Evolutionary conservation across 2,113 vertebrate genomes (phyloP).

Genomic region (Rhinogobius similis): DNA sequence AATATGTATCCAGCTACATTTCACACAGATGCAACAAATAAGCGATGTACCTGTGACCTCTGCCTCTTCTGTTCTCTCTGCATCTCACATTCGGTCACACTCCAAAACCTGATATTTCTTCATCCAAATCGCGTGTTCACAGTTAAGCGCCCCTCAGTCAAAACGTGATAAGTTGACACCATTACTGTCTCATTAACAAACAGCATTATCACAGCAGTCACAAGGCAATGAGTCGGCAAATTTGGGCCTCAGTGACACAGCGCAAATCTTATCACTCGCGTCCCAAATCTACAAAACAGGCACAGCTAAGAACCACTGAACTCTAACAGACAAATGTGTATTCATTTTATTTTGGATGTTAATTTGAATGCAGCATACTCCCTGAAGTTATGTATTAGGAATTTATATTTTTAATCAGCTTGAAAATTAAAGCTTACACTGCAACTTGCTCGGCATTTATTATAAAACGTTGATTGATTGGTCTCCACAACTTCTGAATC

Average conservation of each 20-base stretch:
- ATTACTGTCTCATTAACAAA: slow-evolving; percentile 3
- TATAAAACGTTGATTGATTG: too few species aligned
- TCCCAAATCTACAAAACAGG: neutral
- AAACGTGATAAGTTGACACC: slow-evolving; percentile 13
- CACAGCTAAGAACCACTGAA: neutral
- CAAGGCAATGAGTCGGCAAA: neutral
- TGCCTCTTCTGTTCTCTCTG: too few species aligned
- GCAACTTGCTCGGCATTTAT: too few species aligned
- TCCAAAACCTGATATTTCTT: neutral
- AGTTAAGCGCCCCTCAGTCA: neutral
- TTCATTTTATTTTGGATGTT: neutral
- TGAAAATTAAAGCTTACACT: too few species aligned
- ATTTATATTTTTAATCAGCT: neutral
- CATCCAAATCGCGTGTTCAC: neutral
- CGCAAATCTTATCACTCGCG: neutral
- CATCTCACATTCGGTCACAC: neutral
- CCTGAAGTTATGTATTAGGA: neutral
- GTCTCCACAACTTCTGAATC: too few species aligned
- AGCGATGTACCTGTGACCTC: neutral
- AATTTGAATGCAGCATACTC: too few species aligned
- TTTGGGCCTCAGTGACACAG: slow-evolving; percentile 1
- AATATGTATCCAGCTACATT: too few species aligned
- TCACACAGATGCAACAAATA: neutral
- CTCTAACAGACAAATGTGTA: neutral
- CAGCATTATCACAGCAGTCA: slow-evolving; percentile 8